Conservation (phyloP, 1,140 invertebrate species). For the Cephus cinctus region DNA sequence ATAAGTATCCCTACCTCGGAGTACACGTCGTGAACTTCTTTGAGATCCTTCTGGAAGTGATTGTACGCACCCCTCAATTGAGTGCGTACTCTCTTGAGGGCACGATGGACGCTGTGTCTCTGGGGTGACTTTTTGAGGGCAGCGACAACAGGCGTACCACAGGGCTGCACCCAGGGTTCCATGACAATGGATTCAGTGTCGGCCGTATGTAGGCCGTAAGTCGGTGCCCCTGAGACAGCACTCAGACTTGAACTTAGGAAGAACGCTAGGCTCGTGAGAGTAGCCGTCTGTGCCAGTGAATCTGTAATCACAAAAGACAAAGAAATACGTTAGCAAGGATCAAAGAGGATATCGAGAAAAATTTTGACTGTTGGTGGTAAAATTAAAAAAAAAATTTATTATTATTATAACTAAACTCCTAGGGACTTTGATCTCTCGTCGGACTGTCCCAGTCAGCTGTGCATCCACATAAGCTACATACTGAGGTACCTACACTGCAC, state of each 20-base stretch:
- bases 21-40: conserved; percentile 44
- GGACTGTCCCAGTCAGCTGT: too few species aligned
- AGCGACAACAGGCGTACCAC: conserved; percentile 36
- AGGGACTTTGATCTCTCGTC: too few species aligned
- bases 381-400: too few species aligned
- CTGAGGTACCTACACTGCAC: too few species aligned
- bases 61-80: conserved; percentile 47
- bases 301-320: conserved; percentile 35
- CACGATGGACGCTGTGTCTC: conserved; percentile 41
- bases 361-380: too few species aligned
- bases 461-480: too few species aligned
- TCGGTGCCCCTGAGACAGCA: conserved; percentile 22
- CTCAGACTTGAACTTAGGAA: conserved; percentile 41
- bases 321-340: too few species aligned
- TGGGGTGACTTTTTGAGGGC: conserved; percentile 33
- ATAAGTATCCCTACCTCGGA: conserved; percentile 45
- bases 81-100: conserved; percentile 45
- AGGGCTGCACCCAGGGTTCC: conserved; percentile 50
- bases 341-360: too few species aligned
- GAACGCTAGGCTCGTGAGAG: conserved; percentile 45
- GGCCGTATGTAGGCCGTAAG: conserved; percentile 23
- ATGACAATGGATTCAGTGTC: conserved; percentile 19
- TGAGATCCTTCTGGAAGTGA: conserved; percentile 40
- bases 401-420: too few species aligned
- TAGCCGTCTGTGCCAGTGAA: conserved; percentile 47